These are phyloP conservation scores for Lasioglossum zephyrum DNA, from an alignment of 2,888 invertebrate genomes.

Conservation along the genomic window DNA sequence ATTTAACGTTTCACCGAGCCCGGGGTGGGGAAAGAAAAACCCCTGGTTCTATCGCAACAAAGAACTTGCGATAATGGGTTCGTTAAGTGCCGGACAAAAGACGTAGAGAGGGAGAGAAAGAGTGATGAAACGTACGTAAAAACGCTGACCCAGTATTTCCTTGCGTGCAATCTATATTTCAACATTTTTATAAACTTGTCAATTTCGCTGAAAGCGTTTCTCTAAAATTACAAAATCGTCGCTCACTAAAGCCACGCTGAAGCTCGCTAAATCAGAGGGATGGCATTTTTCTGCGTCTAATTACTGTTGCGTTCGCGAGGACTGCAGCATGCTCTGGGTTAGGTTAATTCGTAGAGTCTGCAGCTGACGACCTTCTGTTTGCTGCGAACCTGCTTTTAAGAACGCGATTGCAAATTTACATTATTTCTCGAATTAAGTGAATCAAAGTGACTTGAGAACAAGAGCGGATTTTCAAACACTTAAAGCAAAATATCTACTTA, in stretches of 20 bases:
- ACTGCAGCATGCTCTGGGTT: too few relatives aligned
- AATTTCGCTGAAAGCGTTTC: not conserved
- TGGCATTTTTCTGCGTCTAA: not conserved
- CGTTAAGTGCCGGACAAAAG: not conserved
- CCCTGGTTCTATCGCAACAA: not conserved
- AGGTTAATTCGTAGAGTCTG: not conserved
- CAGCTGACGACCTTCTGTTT: not conserved
- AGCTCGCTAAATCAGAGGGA: not conserved
- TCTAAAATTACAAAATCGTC: not conserved
- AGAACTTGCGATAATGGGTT: constrained; percentile 15
- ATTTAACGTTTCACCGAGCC: constrained; percentile 17
- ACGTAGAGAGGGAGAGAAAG: not conserved
- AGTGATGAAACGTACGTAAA: not conserved
- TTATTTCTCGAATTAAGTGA: not conserved
- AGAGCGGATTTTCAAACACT: too few relatives aligned
- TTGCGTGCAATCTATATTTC: not conserved
- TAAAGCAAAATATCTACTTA: too few relatives aligned
- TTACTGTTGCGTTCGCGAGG: not conserved
- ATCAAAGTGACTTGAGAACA: too few relatives aligned
- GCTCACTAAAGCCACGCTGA: too few relatives aligned
- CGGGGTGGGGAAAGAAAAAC: not conserved
- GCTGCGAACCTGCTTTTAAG: not conserved
- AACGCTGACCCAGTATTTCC: not conserved
- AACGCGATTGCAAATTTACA: not conserved
- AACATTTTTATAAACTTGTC: not conserved